Base-by-base conservation (phyloP, 2,888 invertebrate genomes). In the Chymomyza amoena region DNA sequence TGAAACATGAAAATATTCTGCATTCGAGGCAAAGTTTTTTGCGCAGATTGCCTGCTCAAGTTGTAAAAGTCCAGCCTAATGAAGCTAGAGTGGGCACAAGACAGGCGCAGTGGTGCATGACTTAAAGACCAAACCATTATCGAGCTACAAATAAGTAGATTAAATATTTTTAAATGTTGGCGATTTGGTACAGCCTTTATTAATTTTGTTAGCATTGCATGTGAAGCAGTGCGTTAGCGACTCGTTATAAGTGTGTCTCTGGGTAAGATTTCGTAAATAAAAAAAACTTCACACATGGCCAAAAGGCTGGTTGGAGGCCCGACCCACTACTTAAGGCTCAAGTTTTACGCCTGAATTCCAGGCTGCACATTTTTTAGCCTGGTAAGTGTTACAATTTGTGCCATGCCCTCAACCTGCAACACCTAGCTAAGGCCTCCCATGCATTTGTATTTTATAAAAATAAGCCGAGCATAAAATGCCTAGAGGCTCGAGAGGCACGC, bases 381-480 rank as follows among this genome's bases (percentile, higher is more conserved):
- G 28, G 16, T 25, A 60, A 60, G 60, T 60, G 60, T 25, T 60
- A 36, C 60, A 60, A 9, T 60, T 54, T 18, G 9, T 54, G 54
- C 54, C 9, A 13, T 39, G 66, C 36, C 28, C 65, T 50, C 51
- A 65, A 61, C 45, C 50, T 61, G 68, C 60, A 15, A 60, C 20
- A 36, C 39, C 7, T 28, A 16, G 20, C 52, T n/a, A 9, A 54
- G 10, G 32, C 32, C 32, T 6, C 32, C 54, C 18, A 54, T 2
- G 16, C 18, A n/a, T 36, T 60, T 66, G 45, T 65, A 16, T 25
- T 45, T 54, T 13, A 59, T 64, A 61, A 76, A 88, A 85, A 78
- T 88, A 88, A 83, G 82, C 88, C 81, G 76, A 86, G 88, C 82
- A 83, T 83, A 68, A 88, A 88, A 88, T 83, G 81, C 78, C 80